A percentile compares a stretch with the other conserved stretches of the same genome.
These are phyloP conservation scores for Drosophila borborema DNA, from an alignment of 2,888 invertebrate species.

Conservation along the genomic window DNA sequence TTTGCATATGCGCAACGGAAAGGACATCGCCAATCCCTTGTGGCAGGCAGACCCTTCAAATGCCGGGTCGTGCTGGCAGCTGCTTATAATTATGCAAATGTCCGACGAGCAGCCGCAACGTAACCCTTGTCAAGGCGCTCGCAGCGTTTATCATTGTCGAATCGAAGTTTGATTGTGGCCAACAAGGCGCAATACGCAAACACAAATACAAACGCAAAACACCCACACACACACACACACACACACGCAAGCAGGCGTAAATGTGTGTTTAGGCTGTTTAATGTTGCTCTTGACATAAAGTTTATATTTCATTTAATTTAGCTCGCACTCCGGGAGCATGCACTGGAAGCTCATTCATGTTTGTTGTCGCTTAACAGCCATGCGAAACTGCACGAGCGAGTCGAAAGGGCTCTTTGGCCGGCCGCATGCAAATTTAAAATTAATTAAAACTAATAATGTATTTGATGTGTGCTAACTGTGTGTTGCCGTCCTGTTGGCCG, in stretches of 20 bases:
- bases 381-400: conserved; percentile 4
- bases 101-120: conserved; percentile 23
- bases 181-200: conserved; percentile 7
- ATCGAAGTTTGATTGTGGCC: conserved; percentile 62
- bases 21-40: conserved; percentile 22
- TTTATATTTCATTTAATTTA: conserved; percentile 61
- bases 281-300: conserved; percentile 33
- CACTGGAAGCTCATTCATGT: conserved; percentile 28
- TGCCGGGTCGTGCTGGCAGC: conserved; percentile 7
- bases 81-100: conserved; percentile 71
- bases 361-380: conserved; percentile 7
- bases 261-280: conserved; percentile 51
- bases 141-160: conserved; percentile 58
- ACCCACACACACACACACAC: neutral
- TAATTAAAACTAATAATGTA: conserved; percentile 65
- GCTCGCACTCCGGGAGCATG: conserved; percentile 18
- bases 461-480: conserved; percentile 36
- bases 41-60: conserved; percentile 23
- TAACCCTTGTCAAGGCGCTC: conserved; percentile 47
- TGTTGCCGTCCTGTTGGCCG: conserved; percentile 33
- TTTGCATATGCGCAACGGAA: conserved; percentile 46
- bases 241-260: conserved; percentile 28
- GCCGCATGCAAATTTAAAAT: conserved; percentile 56
- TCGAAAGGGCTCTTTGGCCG: conserved; percentile 19
- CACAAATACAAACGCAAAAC: conserved; percentile 5